Conservation (phyloP, 2,113 vertebrate species). For the Heptranchias perlo region DNA sequence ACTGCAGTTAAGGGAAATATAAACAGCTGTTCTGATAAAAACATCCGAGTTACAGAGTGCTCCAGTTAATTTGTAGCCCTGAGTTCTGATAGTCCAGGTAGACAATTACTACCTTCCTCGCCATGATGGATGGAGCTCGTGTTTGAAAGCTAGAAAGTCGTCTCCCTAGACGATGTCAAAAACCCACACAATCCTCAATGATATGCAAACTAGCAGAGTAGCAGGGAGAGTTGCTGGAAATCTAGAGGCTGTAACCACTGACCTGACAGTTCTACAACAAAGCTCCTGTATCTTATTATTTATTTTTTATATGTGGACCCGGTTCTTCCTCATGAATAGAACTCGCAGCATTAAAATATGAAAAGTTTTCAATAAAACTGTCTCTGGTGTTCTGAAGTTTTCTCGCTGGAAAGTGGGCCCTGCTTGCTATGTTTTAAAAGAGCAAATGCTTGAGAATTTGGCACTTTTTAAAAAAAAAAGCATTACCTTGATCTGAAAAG, state of each 20-base stretch:
- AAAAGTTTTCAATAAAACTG: background rate
- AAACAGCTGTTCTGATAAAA: constrained; percentile 10
- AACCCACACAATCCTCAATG: background rate
- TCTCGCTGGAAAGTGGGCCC: background rate
- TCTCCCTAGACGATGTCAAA: constrained; percentile 11
- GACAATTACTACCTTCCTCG: background rate
- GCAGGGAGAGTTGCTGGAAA: background rate
- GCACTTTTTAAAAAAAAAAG: background rate
- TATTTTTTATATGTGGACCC: background rate
- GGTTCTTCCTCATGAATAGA: background rate
- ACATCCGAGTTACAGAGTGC: background rate
- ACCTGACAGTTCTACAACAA: background rate
- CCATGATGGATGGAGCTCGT: background rate
- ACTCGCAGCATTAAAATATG: background rate
- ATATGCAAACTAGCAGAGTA: background rate
- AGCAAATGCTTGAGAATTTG: background rate
- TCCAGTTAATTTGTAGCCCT: constrained; percentile 12
- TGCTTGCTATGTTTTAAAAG: background rate
- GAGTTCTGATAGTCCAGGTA: background rate
- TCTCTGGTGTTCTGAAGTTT: background rate
- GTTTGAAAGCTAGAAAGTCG: constrained; percentile 18
- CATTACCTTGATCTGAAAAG: background rate
- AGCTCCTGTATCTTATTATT: background rate
- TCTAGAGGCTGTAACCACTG: background rate
- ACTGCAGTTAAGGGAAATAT: background rate